Evolutionary conservation across 1,140 invertebrate genomes (phyloP), one percentile per base, ranked within the genome.

Genomic region (Drosophila orosa): DNA sequence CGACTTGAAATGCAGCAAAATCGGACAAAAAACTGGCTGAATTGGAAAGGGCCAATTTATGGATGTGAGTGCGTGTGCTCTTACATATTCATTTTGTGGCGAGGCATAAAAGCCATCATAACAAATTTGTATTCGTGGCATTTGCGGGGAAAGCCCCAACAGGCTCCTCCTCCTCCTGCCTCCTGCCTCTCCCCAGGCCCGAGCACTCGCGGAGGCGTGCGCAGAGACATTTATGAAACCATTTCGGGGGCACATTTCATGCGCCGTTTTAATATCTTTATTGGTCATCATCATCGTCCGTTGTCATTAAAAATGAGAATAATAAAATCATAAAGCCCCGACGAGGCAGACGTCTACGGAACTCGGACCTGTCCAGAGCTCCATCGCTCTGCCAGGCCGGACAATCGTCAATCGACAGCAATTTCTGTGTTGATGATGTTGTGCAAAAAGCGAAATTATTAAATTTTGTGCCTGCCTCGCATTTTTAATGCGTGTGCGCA

Each of bases 401-500:
- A 40, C 66, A 71, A 56, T 71, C 63, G 63, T 71, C 67, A 71
- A 71, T 71, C 67, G 67, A 57, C 63, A 31, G 67, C 67, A 56
- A 56, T 71, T 71, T 68, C 50, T 45, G 67, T 50, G 47, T 69
- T 59, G 65, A 69, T 63, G 61, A 65, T 78, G 82, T 76, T 85
- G 85, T 65, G 82, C 80, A 90, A 90, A 90, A 87, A 90, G 75
- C 82, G 80, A 90, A 90, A 90, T 90, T 90, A 90, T 90, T 87
- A 90, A 86, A 87, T 84, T 76, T 69, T 85, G 67, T 79, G 78
- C 77, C 82, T 90, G 87, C 50, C 58, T 77, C 55, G 87, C 69
- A 87, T 90, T 87, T 90, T 84, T 57, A 90, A 65, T 80, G 66
- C 59, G 74, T 74, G 62, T 58, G 50, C 61, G 67, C 66, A 87